A percentile compares a stretch with the other conserved stretches of the same genome.
These are phyloP conservation scores for Thalassophryne amazonica DNA, from an alignment of 2,797 vertebrate species.

Conservation along the genomic window DNA sequence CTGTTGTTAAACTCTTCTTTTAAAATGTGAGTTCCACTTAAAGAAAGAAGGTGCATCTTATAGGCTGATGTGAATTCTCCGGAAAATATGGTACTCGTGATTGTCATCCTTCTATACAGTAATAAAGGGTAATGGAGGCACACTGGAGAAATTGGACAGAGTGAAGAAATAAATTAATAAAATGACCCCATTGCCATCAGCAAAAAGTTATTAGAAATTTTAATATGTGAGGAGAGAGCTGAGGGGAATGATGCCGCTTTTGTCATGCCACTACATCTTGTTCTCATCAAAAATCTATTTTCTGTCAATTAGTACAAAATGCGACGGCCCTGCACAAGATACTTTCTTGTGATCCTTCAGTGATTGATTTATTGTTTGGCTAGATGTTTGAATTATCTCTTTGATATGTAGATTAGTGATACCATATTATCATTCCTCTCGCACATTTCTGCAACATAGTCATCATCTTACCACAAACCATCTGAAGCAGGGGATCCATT, in stretches of 20 bases:
- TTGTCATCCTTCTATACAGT: no score
- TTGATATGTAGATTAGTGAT: slow-evolving; percentile 10
- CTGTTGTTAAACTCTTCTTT: no score
- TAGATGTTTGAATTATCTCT: slow-evolving; percentile 31
- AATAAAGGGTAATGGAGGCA: not conserved
- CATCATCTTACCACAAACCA: slow-evolving; percentile 29
- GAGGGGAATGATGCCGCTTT: slow-evolving; percentile 18
- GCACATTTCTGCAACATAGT: slow-evolving; percentile 30
- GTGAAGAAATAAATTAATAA: slow-evolving; percentile 23
- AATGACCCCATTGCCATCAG: slow-evolving; percentile 64
- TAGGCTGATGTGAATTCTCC: no score
- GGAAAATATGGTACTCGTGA: no score
- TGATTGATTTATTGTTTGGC: no score
- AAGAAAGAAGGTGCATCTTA: no score
- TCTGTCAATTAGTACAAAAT: slow-evolving; percentile 46
- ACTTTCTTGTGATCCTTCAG: no score
- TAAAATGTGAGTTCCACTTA: no score
- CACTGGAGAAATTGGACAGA: slow-evolving; percentile 7
- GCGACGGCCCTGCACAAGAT: slow-evolving; percentile 35
- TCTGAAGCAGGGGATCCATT: slow-evolving; percentile 43
- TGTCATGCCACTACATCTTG: slow-evolving; percentile 32
- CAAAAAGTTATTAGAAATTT: slow-evolving; percentile 54
- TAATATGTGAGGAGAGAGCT: slow-evolving; percentile 49
- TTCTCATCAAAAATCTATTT: slow-evolving; percentile 48
- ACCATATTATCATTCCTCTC: slow-evolving; percentile 8